A percentile compares a stretch with the other conserved stretches of the same genome.
Evolutionary conservation across 2,113 vertebrate species (phyloP).

Genomic region (Megaceryle torquata): DNA sequence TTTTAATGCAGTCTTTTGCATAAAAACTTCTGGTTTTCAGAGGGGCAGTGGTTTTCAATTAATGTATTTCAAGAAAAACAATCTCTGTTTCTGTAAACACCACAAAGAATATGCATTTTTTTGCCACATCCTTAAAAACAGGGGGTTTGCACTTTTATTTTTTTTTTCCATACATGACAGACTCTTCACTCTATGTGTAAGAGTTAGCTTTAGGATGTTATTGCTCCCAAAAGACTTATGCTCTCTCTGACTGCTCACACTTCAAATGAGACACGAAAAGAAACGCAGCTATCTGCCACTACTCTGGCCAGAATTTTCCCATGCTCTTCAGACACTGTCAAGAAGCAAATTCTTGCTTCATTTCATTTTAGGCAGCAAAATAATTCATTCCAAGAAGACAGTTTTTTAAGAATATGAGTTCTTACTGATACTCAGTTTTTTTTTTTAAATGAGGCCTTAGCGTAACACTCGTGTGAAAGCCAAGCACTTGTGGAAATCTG

Average conservation of each 20-base stretch:
- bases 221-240: not conserved
- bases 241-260: not conserved
- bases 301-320: not conserved
- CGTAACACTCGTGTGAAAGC: not conserved
- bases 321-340: not conserved
- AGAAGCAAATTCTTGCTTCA: not conserved
- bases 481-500: not conserved
- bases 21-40: not conserved
- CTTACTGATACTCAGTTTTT: not conserved
- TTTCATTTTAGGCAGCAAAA: not conserved
- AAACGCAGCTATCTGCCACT: not conserved
- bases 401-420: not conserved
- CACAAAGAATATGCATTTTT: not conserved
- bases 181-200: not conserved
- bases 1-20: not conserved
- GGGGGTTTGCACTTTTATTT: not conserved
- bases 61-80: not conserved
- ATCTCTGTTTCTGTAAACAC: not conserved
- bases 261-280: not conserved
- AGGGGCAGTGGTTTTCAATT: not conserved
- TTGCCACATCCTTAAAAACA: not conserved
- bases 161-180: not conserved
- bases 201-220: not conserved
- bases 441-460: not conserved
- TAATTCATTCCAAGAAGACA: not conserved